Conservation (phyloP, 2,888 invertebrate species). For the Parascotia fuliginaria region DNA sequence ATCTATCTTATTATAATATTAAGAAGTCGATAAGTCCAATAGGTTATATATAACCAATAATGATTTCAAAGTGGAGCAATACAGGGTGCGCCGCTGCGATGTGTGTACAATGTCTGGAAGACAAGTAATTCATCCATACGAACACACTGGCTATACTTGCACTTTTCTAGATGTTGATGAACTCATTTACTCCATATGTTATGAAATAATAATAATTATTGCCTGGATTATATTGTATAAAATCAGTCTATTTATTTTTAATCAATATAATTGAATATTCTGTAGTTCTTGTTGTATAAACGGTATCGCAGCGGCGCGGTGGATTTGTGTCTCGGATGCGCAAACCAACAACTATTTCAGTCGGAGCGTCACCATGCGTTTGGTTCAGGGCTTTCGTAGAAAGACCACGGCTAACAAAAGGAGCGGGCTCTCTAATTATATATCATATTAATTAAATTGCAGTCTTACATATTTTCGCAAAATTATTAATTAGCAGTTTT, state of each 20-base stretch:
- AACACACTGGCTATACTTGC: too few relatives aligned
- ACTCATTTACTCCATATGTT: background rate
- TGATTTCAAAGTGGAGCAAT: slow-evolving; percentile 12
- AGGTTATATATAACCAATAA: slow-evolving; percentile 13
- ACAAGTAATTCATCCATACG: slow-evolving; percentile 5
- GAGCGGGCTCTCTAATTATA: slow-evolving; percentile 23
- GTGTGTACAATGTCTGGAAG: slow-evolving; percentile 25
- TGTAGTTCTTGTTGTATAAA: background rate
- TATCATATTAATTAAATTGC: slow-evolving; percentile 33
- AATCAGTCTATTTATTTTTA: slow-evolving; percentile 31
- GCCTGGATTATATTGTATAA: slow-evolving; percentile 11
- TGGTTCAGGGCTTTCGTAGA: slow-evolving; percentile 36
- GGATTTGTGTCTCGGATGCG: slow-evolving; percentile 8
- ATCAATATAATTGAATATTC: background rate
- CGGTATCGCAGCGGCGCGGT: slow-evolving; percentile 24
- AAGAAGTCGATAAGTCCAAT: slow-evolving; percentile 26
- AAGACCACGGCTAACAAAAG: slow-evolving; percentile 30
- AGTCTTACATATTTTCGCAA: slow-evolving; percentile 40
- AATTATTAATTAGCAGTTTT: slow-evolving; percentile 16
- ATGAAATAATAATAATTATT: background rate
- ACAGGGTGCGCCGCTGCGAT: slow-evolving; percentile 24
- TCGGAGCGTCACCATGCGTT: slow-evolving; percentile 24
- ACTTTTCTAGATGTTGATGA: too few relatives aligned
- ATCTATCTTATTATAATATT: slow-evolving; percentile 24
- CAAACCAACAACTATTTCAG: slow-evolving; percentile 26